Base-by-base conservation (phyloP, 2,797 vertebrate species). In the Cossypha dichroa region DNA sequence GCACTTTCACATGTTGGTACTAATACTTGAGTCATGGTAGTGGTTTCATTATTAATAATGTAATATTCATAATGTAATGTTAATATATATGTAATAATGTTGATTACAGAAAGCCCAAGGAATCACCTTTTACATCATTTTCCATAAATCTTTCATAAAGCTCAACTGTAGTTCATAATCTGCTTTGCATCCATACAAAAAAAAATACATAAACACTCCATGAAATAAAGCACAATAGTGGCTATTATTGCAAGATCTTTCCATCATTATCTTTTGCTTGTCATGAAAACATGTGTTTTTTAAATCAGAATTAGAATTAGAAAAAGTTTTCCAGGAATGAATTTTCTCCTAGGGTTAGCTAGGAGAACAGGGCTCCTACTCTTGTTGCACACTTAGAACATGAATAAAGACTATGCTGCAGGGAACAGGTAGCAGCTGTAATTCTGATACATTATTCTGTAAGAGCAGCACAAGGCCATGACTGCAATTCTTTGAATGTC, bases 341-440 rank as follows among this genome's bases (percentile, higher is more conserved):
- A 10, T 68, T 85, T 85, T 69, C 34, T 68, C 48, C 55, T 85
- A 31, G 14, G 19, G 34, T 49, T 87, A 60, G 40, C 22, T 43
- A 62, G 41, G 40, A 48, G 84, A 90, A 26, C 54, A 73, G 31
- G 52, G 43, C 25, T 59, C 7, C 34, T n/a, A 12, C 45, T 31
- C 34, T 58, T 54, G 15, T 74, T 76, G 29, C 51, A 36, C 9
- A 4, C 34, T 25, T 48, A 33, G 33, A 63, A 18, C 33, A 29
- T 52, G 81, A 95, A 77, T 52, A 63, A 91, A 94, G 81, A 66
- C 92, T 72, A 10, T 81, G 89, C 83, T 77, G 59, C 54, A 63
- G 72, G 79, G 68, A 78, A 33, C 28, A 67, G 84, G 82, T 38
- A 89, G 55, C 87, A 94, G 93, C 91, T 96, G 88, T 85, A 92